Percentiles rank a stretch among this genome's conserved stretches.
phyloP scores from a whole-genome alignment of 2,797 vertebrate species.

The Phoeniculus purpureus region DNA sequence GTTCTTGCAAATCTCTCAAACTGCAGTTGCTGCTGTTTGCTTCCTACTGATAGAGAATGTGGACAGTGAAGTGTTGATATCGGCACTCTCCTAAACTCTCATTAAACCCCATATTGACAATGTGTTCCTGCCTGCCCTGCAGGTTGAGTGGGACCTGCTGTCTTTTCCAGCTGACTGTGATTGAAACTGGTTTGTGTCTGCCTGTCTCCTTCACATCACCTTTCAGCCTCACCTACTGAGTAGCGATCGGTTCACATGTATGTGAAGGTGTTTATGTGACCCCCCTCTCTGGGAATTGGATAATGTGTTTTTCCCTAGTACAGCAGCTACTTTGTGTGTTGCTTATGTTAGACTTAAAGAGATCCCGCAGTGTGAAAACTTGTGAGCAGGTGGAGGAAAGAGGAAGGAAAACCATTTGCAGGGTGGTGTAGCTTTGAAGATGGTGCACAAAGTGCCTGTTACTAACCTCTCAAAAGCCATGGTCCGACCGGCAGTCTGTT shows the following conservation, averaged over 20 bases:
- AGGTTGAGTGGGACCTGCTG: neutral
- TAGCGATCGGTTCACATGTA: neutral
- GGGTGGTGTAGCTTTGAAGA: neutral
- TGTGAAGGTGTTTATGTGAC: neutral
- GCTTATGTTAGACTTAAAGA: too few relatives aligned
- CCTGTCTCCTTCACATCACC: too few relatives aligned
- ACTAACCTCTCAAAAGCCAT: neutral
- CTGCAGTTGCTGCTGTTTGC: neutral
- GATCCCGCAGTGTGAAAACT: neutral
- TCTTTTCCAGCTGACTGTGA: neutral
- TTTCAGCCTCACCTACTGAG: neutral
- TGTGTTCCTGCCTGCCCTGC: accelerated
- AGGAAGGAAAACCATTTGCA: accelerated
- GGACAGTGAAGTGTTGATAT: too few relatives aligned
- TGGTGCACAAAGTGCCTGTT: neutral
- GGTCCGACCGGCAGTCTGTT: accelerated
- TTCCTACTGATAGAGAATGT: neutral
- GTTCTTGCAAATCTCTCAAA: neutral
- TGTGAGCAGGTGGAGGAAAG: neutral
- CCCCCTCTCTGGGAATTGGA: neutral
- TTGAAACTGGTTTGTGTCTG: neutral
- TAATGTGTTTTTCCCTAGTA: too few relatives aligned
- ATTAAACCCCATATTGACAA: too few relatives aligned
- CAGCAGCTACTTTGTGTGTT: too few relatives aligned
- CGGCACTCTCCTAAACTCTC: too few relatives aligned